Base-by-base conservation (phyloP, 2,888 invertebrate species). In the Hyposoter dolosus region DNA sequence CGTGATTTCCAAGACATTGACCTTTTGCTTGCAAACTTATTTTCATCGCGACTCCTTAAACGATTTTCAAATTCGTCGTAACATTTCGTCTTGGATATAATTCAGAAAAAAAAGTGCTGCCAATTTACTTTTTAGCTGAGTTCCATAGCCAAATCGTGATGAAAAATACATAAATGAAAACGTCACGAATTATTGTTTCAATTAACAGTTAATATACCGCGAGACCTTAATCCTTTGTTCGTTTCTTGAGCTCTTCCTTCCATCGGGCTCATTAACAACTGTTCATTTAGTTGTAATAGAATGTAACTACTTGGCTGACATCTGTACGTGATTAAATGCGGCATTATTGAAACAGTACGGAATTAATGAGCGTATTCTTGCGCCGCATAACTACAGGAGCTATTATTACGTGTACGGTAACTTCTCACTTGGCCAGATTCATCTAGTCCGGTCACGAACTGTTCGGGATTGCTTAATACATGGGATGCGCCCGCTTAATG, bases 281-380 rank as follows among this genome's bases (percentile, higher is more conserved):
- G 28, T 60, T 60, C 60, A 60, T 28, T 60, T 28, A 1, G 15
- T 60, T 28, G 15, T 60, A 60, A 60, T 60, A 60, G 60, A 60
- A 60, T 60, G 12, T 60, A 60, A 28, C 60, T 60, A 12, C 28
- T 60, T 28, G 28, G n/a, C 28, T 28, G 28, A 60, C 60, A 60
- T 60, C 60, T 28, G 28, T 28, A 15, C 15, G 60, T 60, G 60
- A 60, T 60, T 60, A 60, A 60, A 60, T 28, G 60, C 28, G 28
- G 60, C 60, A 10, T 60, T 60, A 60, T 60, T 60, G 60, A 60
- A 53, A 53, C 9, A 19, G 53, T 17, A 19, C 19, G 19, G 19
- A 60, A 60, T 28, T 60, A 60, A 60, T 60, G 60, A 60, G 60
- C 40, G 40, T 60, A 28, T 60, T 28, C 60, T 28, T 28, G 60